Evolutionary conservation across 2,797 vertebrate genomes (phyloP), one percentile per base, ranked within the genome.

Genomic region (Pseudomugil gertrudae): DNA sequence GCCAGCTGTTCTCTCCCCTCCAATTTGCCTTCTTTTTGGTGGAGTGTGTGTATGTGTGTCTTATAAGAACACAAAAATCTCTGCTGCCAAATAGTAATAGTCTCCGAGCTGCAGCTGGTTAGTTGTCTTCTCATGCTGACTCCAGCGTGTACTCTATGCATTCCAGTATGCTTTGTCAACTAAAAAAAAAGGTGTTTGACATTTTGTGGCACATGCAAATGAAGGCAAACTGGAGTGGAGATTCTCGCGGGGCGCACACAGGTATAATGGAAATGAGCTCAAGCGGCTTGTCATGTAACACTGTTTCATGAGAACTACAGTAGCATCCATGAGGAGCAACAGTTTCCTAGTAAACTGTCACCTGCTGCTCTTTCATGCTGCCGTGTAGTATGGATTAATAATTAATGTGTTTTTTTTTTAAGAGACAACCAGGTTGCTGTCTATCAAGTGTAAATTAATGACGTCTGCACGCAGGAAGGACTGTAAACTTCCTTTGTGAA

Each of bases 241-340:
- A 83, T 74, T 78, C 75, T 84, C 52, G 32, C 23, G 82, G 82
- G 76, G 65, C 66, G 56, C 72, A 45, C 47, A 36, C 77, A 71
- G 78, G 81, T 85, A 72, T 88, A 88, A 89, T 84, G 79, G 83
- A 88, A 90, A 90, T 90, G 40, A 85, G 88, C 85, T 76, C 51
- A 74, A 74, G 79, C 55, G 0, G 76, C 78, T 85, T 81, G 75
- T 69, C 63, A 40, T 70, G 63, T 69, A 53, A 52, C 63, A 40
- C 52, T 66, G 60, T 83, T 86, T 81, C 63, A 66, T 43, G 36
- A 52, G 30, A 68, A 62, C 51, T 65, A 51, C 48, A 26, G 48
- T 6, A 15, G 74, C 66, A 62, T 76, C 24, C 45, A 13, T 43
- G 24, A 55, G 24, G 30, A 21, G 38, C 51, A 54, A 67, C 23